A percentile compares a stretch with the other conserved stretches of the same genome.
Evolutionary conservation across 1,140 invertebrate genomes (phyloP).

Genomic region (Ostrea edulis): DNA sequence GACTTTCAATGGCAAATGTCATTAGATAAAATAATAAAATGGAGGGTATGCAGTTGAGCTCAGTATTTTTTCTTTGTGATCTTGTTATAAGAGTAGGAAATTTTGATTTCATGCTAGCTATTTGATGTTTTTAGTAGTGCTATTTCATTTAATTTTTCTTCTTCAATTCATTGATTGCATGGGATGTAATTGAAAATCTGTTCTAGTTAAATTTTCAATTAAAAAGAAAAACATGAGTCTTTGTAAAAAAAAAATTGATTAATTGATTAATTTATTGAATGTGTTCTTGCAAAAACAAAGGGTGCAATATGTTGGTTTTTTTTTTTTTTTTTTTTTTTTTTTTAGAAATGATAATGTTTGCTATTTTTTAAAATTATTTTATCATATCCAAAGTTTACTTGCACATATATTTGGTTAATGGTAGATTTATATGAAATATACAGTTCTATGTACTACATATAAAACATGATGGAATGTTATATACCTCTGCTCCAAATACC

Average conservation of each 20-base stretch:
- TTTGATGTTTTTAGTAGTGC: neutral
- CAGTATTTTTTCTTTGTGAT: neutral
- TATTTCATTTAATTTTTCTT: neutral
- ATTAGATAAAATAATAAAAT: neutral
- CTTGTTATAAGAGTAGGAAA: neutral
- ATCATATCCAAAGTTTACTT: neutral
- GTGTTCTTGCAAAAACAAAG: neutral
- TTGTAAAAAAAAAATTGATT: neutral
- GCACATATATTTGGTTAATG: neutral
- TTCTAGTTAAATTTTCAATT: neutral
- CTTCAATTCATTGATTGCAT: neutral
- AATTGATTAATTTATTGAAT: neutral
- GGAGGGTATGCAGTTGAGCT: neutral
- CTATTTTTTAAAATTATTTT: neutral
- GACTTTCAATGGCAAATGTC: neutral
- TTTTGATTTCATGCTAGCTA: neutral
- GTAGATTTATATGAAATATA: neutral
- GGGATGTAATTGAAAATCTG: neutral
- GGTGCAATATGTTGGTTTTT: slow-evolving; percentile 5
- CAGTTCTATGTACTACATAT: too few relatives aligned
- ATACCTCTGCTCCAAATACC: neutral
- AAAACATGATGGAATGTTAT: too few relatives aligned
- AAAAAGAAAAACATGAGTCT: neutral
- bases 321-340: neutral
- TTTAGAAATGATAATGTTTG: neutral